Evolutionary conservation across 2,797 vertebrate species (phyloP).

Genomic region (Aphelocoma californica): DNA sequence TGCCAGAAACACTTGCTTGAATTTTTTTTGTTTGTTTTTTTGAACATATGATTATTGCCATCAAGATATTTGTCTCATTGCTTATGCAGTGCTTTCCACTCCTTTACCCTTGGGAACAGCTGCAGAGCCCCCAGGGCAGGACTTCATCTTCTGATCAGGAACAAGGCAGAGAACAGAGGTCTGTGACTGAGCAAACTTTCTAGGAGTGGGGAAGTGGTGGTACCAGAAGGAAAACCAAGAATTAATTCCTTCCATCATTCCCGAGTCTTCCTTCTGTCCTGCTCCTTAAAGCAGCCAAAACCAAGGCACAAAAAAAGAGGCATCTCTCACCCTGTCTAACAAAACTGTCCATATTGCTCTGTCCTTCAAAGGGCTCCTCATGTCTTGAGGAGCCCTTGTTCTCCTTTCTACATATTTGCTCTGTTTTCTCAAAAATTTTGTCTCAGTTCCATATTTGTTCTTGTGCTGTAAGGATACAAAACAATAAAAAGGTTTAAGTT

Average conservation of each 20-base stretch:
- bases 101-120: not conserved
- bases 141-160: not conserved
- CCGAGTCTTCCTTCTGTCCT: not conserved
- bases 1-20: not conserved
- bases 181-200: not conserved
- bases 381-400: accelerated
- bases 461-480: not conserved
- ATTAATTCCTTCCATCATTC: not conserved
- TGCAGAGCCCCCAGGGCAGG: not conserved
- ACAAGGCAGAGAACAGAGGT: not conserved
- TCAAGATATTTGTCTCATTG: not conserved
- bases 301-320: not conserved
- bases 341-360: not conserved
- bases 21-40: not conserved
- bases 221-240: not conserved
- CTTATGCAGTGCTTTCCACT: not conserved
- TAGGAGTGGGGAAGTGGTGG: not conserved
- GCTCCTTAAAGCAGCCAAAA: not conserved
- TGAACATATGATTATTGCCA: not conserved
- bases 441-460: not conserved
- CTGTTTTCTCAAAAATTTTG: not conserved
- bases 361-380: not conserved
- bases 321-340: not conserved
- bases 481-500: not conserved
- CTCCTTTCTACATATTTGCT: not conserved